Evolutionary conservation across 2,113 vertebrate species (phyloP).

Genomic region (Brienomyrus brachyistius): DNA sequence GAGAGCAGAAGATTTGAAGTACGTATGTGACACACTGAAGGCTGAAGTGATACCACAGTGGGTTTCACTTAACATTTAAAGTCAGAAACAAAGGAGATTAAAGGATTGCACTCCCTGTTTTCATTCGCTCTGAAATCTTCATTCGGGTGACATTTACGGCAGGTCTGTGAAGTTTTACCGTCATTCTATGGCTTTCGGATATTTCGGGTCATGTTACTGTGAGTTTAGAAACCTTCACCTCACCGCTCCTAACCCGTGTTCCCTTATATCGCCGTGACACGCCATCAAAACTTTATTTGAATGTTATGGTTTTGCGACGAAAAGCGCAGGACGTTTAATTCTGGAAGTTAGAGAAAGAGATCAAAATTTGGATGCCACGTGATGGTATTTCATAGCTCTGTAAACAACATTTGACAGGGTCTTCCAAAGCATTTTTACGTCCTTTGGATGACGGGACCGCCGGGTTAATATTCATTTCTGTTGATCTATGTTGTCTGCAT

Average conservation of each 20-base stretch:
- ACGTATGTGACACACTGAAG: neutral
- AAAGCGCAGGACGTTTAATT: neutral
- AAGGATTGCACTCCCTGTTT: neutral
- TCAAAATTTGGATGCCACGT: neutral
- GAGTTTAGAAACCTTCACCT: neutral
- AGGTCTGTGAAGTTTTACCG: neutral
- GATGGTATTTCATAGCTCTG: neutral
- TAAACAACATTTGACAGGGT: neutral
- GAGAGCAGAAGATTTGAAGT: conserved; percentile 11
- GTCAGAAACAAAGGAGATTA: conserved; percentile 8
- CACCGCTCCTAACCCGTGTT: neutral
- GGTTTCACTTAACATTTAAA: conserved; percentile 22
- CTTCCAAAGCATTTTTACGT: neutral
- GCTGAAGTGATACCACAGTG: neutral
- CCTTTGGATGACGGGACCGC: neutral
- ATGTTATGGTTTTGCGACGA: neutral
- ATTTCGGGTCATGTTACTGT: neutral
- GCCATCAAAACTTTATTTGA: neutral
- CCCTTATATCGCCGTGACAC: neutral
- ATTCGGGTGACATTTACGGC: conserved; percentile 13
- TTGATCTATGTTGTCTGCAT: conserved; percentile 8
- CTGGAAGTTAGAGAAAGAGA: neutral
- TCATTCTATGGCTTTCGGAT: neutral
- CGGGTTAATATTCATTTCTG: neutral
- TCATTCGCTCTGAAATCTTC: conserved; percentile 12